Conservation (phyloP, 2,113 vertebrate species). For the Scartelaos histophorus region DNA sequence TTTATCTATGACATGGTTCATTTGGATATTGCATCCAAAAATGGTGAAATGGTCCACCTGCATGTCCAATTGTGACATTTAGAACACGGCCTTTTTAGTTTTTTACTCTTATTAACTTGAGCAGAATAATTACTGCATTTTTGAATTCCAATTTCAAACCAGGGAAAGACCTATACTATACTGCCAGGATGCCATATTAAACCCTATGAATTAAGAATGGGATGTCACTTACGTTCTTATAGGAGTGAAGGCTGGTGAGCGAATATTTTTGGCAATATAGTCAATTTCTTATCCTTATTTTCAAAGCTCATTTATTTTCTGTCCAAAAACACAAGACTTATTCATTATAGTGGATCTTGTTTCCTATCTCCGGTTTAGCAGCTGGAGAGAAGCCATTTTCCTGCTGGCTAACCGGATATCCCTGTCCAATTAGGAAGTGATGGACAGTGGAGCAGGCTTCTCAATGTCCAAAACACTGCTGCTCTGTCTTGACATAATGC, state of each 20-base stretch:
- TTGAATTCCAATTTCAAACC: neutral
- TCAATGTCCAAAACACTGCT: slow-evolving; percentile 27
- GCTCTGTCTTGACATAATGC: neutral
- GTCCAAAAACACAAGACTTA: slow-evolving; percentile 19
- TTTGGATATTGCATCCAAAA: too few relatives aligned
- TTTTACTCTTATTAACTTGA: neutral
- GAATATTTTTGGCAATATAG: too few relatives aligned
- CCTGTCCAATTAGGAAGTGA: slow-evolving; percentile 47
- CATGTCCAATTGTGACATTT: too few relatives aligned
- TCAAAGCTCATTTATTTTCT: neutral
- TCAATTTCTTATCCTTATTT: neutral
- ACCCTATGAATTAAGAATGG: too few relatives aligned
- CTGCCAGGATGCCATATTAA: too few relatives aligned
- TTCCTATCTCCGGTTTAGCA: slow-evolving; percentile 42
- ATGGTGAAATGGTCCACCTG: too few relatives aligned
- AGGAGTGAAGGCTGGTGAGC: too few relatives aligned
- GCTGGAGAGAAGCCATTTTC: slow-evolving; percentile 47
- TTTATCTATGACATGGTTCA: too few relatives aligned
- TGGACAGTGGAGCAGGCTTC: slow-evolving; percentile 41
- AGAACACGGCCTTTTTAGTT: too few relatives aligned
- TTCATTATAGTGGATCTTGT: slow-evolving; percentile 45
- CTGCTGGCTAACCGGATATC: slow-evolving; percentile 33
- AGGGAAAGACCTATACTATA: too few relatives aligned
- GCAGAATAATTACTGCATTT: neutral
- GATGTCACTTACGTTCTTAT: too few relatives aligned